phyloP scores from a whole-genome alignment of 2,113 vertebrate genomes.

The Thamnophis sirtalis region DNA sequence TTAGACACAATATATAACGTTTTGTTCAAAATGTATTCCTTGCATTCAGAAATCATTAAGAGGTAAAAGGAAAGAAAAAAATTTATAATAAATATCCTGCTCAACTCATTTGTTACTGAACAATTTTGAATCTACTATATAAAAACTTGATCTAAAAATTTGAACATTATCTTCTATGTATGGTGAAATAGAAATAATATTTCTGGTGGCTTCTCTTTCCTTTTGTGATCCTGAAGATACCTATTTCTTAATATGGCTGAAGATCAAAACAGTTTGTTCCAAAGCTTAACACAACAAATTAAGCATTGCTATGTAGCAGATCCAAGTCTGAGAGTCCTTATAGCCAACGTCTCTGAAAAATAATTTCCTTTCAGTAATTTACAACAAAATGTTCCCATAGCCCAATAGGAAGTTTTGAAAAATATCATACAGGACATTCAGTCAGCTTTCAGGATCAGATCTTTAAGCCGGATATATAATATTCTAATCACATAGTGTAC shows the following conservation, averaged over 20 bases:
- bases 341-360: neutral
- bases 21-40: neutral
- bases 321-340: neutral
- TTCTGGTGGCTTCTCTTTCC: neutral
- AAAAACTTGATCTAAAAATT: neutral
- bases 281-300: neutral
- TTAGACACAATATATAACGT: accelerated
- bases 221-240: neutral
- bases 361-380: neutral
- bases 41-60: neutral
- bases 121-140: neutral
- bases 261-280: neutral
- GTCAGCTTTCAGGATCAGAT: neutral
- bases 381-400: neutral
- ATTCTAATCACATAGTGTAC: neutral
- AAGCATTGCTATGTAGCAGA: neutral
- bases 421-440: neutral
- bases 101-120: neutral
- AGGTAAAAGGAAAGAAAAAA: neutral
- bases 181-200: neutral
- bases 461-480: neutral
- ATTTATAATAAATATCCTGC: neutral
- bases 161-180: neutral
- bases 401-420: neutral
- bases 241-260: neutral